Base-by-base conservation (phyloP, 2,113 vertebrate genomes). In the Gobiocypris rarus region DNA sequence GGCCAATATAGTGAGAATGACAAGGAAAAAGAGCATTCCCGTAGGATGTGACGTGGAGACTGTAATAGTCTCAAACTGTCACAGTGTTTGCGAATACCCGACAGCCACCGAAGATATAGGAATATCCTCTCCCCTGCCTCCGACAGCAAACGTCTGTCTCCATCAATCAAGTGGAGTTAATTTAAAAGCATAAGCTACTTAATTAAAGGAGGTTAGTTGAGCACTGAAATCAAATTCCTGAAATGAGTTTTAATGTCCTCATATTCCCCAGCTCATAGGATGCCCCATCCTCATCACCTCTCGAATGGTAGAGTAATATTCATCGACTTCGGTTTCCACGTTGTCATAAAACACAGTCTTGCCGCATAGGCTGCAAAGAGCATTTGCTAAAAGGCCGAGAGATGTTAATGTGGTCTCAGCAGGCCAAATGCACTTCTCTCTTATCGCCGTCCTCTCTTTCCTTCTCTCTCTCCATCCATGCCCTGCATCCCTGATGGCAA, bases 161-260 rank as follows among this genome's bases (percentile, higher is more conserved):
- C 91, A 87, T 91, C 93, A 93, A 94, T 93, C 93, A 94, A 93
- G 70, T 91, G 31, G 87, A 92, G 91, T 93, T 93, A 92, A 94
- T 94, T 94, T 92, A 91, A 93, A 94, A 93, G 90, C 93, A 92
- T 93, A 94, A 94, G 93, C 93, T 93, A 88, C 89, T 92, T 94
- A 94, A 94, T 94, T 93, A 94, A 93, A 93, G 91, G 90, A 93
- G 93, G 93, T 92, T 92, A 93, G 90, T 93, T 92, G 91, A 91
- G 91, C 91, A 89, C 90, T 93, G 91, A 92, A 94, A 93, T 91
- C 90, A 93, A 92, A 93, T 93, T 93, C 91, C 83, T 92, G 89
- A 91, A 94, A 93, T 91, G 87, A 89, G 91, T 90, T 92, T 90
- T 91, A 89, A 88, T 90, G 90, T 91, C 88, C 89, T 90, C 89